Conservation (phyloP, 2,888 invertebrate genomes). For the Thysanoteuthis rhombus region DNA sequence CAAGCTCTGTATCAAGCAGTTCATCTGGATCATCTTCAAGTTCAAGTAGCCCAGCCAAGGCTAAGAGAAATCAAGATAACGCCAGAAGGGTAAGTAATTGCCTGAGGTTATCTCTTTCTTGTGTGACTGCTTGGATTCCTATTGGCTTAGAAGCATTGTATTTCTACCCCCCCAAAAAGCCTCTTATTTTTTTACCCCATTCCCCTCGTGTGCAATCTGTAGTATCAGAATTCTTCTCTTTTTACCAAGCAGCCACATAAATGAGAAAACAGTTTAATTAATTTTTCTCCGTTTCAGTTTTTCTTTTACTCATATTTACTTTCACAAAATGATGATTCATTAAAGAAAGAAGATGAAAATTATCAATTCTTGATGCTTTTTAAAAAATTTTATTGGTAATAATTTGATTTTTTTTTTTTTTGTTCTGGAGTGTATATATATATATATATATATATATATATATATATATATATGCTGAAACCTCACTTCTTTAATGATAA, state of each 20-base stretch:
- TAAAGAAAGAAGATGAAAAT: not conserved
- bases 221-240: not conserved
- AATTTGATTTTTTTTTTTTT: no score
- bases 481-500: no score
- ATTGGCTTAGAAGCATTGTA: no score
- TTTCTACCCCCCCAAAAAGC: no score
- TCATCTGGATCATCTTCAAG: slow-evolving; percentile 37
- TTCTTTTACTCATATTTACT: not conserved
- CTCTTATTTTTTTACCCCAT: no score
- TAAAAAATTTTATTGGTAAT: no score
- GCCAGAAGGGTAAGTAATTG: slow-evolving; percentile 31
- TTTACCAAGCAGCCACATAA: not conserved
- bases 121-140: not conserved
- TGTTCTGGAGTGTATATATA: no score
- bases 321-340: not conserved
- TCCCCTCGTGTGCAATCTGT: not conserved
- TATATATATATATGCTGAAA: not conserved
- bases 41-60: slow-evolving; percentile 39
- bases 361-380: not conserved
- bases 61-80: slow-evolving; percentile 34
- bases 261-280: not conserved
- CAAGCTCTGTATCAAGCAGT: slow-evolving; percentile 35
- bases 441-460: no score
- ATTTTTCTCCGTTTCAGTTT: not conserved
- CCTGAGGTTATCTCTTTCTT: not conserved